Conservation (phyloP, 2,888 invertebrate species). For the Ichneumoninae sp. region DNA sequence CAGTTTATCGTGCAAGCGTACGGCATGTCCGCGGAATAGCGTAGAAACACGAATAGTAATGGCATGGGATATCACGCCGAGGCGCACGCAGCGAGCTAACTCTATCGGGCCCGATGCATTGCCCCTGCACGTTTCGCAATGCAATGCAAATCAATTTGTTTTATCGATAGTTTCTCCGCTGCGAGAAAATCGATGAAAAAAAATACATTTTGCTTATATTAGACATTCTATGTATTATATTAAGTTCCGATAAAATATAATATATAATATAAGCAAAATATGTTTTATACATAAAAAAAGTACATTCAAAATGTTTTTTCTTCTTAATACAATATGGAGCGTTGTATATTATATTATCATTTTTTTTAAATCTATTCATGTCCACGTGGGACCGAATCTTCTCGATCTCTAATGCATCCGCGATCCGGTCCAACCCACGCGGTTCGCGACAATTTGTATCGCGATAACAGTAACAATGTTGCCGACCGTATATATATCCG, state of each 20-base stretch:
- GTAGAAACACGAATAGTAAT: constrained; percentile 5
- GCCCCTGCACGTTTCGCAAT: background rate
- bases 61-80: constrained; percentile 8
- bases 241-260: too few species aligned
- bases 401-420: background rate
- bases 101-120: constrained; percentile 14
- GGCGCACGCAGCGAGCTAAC: constrained; percentile 14
- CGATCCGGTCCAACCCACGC: background rate
- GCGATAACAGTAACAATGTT: constrained; percentile 80
- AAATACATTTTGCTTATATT: background rate
- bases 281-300: too few species aligned
- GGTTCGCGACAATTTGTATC: constrained; percentile 79
- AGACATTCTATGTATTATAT: too few species aligned
- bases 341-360: too few species aligned
- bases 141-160: constrained; percentile 14
- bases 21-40: background rate
- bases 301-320: too few species aligned
- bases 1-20: background rate
- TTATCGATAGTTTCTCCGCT: background rate
- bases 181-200: background rate
- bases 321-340: too few species aligned
- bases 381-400: background rate
- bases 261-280: too few species aligned
- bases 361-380: too few species aligned
- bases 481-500: constrained; percentile 72